A percentile compares a stretch with the other conserved stretches of the same genome.
Conservation (phyloP, 2,888 invertebrate genomes). For the Leptura quadrifasciata region DNA sequence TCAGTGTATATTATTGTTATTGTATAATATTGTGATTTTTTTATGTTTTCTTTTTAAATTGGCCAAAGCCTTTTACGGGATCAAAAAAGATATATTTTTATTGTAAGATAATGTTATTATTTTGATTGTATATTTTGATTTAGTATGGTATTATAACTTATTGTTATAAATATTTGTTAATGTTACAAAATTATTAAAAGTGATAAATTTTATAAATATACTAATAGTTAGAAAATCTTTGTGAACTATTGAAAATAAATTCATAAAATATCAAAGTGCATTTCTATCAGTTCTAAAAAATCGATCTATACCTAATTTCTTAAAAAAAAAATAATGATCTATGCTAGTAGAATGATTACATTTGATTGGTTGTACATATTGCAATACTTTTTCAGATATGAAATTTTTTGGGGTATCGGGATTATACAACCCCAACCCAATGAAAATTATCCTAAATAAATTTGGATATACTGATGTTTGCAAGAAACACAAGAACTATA, state of each 20-base stretch:
- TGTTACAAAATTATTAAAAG: conserved; percentile 19
- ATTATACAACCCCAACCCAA: too few species aligned
- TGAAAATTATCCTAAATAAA: too few species aligned
- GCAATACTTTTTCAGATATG: too few species aligned
- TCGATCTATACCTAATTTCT: too few species aligned
- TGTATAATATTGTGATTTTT: too few species aligned
- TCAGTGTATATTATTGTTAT: not conserved
- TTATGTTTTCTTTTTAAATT: not conserved
- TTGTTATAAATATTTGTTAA: conserved; percentile 19
- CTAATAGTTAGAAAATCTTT: conserved; percentile 25
- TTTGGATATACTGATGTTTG: too few species aligned
- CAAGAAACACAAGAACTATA: too few species aligned
- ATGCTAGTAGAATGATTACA: too few species aligned
- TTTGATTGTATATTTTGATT: not conserved
- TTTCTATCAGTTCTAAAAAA: too few species aligned
- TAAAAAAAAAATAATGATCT: too few species aligned
- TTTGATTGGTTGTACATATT: too few species aligned
- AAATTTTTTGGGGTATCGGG: too few species aligned
- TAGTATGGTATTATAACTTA: not conserved
- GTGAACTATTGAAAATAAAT: conserved; percentile 39
- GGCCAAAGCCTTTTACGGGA: conserved; percentile 18
- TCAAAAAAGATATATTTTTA: conserved; percentile 9
- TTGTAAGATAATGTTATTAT: not conserved
- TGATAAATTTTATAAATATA: conserved; percentile 38
- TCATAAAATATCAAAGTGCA: not conserved